Conservation (phyloP, 2,888 invertebrate genomes). For the Eupithecia subfuscata region DNA sequence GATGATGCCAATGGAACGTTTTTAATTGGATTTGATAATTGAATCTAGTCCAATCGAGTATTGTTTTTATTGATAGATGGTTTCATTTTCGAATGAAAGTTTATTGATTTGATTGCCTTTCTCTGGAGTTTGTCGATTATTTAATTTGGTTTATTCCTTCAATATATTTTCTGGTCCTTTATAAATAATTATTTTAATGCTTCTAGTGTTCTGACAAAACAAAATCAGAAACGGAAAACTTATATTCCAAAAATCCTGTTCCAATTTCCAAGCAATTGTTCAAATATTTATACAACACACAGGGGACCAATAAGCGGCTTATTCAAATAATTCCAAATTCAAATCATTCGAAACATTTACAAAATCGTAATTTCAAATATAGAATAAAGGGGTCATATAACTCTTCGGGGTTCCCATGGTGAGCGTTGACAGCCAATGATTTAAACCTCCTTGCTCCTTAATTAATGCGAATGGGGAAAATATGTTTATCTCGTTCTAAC, state of each 20-base stretch:
- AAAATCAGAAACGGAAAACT: neutral
- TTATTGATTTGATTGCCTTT: slow-evolving; percentile 2
- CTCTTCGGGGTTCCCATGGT: slow-evolving; percentile 82
- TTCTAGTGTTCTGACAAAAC: neutral
- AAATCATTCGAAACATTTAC: slow-evolving; percentile 78
- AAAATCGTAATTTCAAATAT: slow-evolving; percentile 83
- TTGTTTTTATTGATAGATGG: slow-evolving; percentile 17
- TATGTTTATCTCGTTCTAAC: slow-evolving; percentile 62
- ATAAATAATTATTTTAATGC: neutral
- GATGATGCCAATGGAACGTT: slow-evolving; percentile 48
- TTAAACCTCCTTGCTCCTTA: slow-evolving; percentile 78
- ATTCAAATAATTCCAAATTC: slow-evolving; percentile 54
- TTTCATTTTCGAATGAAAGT: slow-evolving; percentile 5
- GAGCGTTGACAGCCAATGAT: slow-evolving; percentile 82
- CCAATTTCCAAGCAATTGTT: slow-evolving; percentile 48
- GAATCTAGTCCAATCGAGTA: slow-evolving; percentile 19
- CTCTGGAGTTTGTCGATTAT: neutral
- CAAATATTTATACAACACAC: slow-evolving; percentile 52
- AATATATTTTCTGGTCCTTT: neutral
- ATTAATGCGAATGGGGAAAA: slow-evolving; percentile 71
- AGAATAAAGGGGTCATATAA: slow-evolving; percentile 81
- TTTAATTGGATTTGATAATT: slow-evolving; percentile 53
- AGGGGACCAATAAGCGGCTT: slow-evolving; percentile 66
- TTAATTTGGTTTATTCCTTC: neutral
- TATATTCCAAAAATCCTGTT: slow-evolving; percentile 31